Conservation (phyloP, 2,888 invertebrate species). For the Heliconius aoede region DNA sequence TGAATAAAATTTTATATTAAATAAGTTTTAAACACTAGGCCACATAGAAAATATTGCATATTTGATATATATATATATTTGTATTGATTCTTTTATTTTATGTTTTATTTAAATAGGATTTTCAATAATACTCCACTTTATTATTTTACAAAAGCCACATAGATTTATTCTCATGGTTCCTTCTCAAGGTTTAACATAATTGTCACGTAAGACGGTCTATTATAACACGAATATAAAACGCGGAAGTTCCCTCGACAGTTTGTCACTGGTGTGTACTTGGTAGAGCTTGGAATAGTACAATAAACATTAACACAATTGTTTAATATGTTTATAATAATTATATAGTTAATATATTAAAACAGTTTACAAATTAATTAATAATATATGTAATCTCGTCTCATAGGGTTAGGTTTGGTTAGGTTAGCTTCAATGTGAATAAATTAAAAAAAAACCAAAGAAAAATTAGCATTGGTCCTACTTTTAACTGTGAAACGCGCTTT, state of each 20-base stretch:
- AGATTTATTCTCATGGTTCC: constrained; percentile 7
- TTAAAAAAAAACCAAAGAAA: neutral
- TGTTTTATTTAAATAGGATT: constrained; percentile 5
- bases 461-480: neutral
- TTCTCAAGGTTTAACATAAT: constrained; percentile 35
- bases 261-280: constrained; percentile 4
- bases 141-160: neutral
- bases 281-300: constrained; percentile 9
- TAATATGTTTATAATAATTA: neutral
- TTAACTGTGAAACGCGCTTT: neutral
- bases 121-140: neutral
- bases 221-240: constrained; percentile 26
- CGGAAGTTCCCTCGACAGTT: constrained; percentile 23
- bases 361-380: neutral
- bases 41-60: neutral
- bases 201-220: constrained; percentile 25
- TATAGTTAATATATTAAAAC: no score
- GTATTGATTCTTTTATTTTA: neutral
- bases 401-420: no score
- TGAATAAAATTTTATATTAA: no score
- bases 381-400: neutral
- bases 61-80: neutral
- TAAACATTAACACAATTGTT: neutral
- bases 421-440: no score
- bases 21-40: no score